phyloP scores from a whole-genome alignment of 2,797 vertebrate species.

The Mormyrops boulengeri region DNA sequence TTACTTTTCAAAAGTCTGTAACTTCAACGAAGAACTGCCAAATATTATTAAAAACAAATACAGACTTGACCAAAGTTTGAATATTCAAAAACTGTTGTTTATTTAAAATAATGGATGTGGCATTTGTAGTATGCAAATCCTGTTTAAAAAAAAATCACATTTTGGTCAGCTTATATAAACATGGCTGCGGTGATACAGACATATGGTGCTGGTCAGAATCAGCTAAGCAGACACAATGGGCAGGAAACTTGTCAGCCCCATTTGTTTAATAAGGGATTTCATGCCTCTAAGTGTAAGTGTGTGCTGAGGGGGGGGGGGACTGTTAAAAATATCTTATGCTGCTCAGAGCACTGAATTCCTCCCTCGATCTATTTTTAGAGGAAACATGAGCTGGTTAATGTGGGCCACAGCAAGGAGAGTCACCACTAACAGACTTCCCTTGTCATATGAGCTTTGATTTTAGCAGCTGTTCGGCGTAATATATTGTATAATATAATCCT shows the following conservation, averaged over 20 bases:
- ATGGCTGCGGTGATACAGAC: neutral
- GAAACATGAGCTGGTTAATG: neutral
- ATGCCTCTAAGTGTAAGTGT: neutral
- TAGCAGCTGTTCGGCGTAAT: constrained; percentile 14
- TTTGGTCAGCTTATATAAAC: neutral
- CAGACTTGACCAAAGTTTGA: neutral
- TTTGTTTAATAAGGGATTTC: constrained; percentile 6
- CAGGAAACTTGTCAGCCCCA: neutral
- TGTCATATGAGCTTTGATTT: neutral
- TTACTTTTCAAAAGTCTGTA: neutral
- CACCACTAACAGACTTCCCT: neutral
- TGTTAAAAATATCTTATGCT: neutral
- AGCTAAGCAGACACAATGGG: neutral
- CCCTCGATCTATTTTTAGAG: constrained; percentile 9
- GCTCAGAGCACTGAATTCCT: constrained; percentile 4
- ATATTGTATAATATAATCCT: neutral
- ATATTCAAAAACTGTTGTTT: neutral
- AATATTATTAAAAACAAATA: neutral
- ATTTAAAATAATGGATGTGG: neutral
- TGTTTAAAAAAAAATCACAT: neutral
- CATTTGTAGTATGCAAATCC: neutral
- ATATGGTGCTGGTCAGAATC: neutral
- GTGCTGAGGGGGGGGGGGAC: neutral
- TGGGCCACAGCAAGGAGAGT: neutral
- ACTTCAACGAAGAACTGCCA: neutral